Evolutionary conservation across 1,140 invertebrate species (phyloP).

Genomic region (Babylonia areolata): DNA sequence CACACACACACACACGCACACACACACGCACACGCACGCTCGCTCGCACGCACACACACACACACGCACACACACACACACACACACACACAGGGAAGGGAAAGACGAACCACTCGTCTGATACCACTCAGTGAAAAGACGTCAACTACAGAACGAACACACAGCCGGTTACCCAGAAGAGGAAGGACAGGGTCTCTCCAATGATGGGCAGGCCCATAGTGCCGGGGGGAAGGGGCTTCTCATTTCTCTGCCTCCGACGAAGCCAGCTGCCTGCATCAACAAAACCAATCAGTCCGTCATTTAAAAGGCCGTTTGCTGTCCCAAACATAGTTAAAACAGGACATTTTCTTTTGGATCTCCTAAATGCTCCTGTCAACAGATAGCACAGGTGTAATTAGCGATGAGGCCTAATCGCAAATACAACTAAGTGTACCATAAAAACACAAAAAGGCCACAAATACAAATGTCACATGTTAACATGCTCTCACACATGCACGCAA

Average conservation of each 20-base stretch:
- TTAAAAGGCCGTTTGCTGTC: constrained; percentile 39
- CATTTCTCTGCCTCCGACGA: constrained; percentile 41
- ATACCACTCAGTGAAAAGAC: too few species aligned
- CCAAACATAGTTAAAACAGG: background rate
- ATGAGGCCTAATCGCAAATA: constrained; percentile 16
- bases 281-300: constrained; percentile 39
- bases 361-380: too few species aligned
- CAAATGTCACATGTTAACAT: background rate
- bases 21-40: background rate
- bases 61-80: background rate
- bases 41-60: constrained; percentile 3
- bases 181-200: constrained; percentile 64
- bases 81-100: background rate
- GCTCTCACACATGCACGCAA: background rate
- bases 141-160: too few species aligned
- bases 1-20: constrained; percentile 20
- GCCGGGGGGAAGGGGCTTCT: constrained; percentile 63
- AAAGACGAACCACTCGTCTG: too few species aligned
- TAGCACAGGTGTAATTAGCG: too few species aligned
- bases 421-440: background rate
- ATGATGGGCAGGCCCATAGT: constrained; percentile 63
- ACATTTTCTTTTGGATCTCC: too few species aligned
- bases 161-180: constrained; percentile 54
- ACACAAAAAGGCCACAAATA: background rate
- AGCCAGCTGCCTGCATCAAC: constrained; percentile 56